Evolutionary conservation across 2,113 vertebrate species (phyloP), one percentile per base, ranked within the genome.

Genomic region (Etheostoma cragini): DNA sequence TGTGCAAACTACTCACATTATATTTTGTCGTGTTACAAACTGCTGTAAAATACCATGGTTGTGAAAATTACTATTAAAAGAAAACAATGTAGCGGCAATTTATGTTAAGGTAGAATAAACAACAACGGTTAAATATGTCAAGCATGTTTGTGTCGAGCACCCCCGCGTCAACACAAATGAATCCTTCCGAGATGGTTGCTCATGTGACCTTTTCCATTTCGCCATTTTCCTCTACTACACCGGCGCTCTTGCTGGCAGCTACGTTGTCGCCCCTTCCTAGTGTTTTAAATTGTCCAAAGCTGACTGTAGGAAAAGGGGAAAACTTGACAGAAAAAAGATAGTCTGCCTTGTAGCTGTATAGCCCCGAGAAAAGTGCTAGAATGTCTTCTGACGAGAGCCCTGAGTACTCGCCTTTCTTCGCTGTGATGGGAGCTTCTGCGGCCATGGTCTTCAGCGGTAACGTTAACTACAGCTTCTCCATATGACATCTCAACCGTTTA

Each of bases 401-500:
- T 72, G 96, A 97, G 87, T 99, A 98, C 91, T 95, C 97, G 81
- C 82, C 97, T 74, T 99, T 99, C 95, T 99, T 99, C 94, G 98
- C 95, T 26, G 97, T 98, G 92, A 97, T 98, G 95, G 98, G 98
- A 93, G 98, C 97, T 83, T 97, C 98, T 57, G 92, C 95, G 74
- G 98, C 98, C 93, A 99, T 99, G 97, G 93, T 98, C 80, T 99
- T 99, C 90, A 99, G 98, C 93, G 98, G 97, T 97, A 94, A 96
- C 78, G 98, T 96, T 97, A 94, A 96, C 78, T 91, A 78, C 72
- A 65, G 53, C 87, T 56, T 52, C 71, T 74, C 53, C 83, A 79
- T 64, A 72, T 53, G 42, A 78, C 84, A 76, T 58, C 50, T 58
- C 63, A 45, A 8, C 52, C n/a, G 14, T 54, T 4, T 24, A 46